Percentiles rank a stretch among this genome's conserved stretches.
These are phyloP conservation scores for Xanthostigma xanthostigma DNA, from an alignment of 2,888 invertebrate genomes.

Conservation along the genomic window DNA sequence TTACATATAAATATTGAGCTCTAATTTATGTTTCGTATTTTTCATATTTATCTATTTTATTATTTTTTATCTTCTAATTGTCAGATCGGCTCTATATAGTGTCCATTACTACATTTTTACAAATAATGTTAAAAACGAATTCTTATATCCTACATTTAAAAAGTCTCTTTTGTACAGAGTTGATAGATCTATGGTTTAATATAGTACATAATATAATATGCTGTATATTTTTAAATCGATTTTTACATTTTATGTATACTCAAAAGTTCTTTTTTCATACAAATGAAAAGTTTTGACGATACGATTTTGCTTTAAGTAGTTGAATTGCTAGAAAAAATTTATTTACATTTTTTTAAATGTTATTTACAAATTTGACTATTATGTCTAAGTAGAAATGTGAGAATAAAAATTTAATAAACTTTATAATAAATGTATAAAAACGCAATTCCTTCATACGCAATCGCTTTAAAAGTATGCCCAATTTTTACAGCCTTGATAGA, in stretches of 20 bases:
- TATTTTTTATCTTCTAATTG: too few species aligned
- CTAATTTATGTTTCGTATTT: too few species aligned
- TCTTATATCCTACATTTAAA: too few species aligned
- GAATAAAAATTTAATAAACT: neutral
- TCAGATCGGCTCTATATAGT: too few species aligned
- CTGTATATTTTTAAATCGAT: neutral
- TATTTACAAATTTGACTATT: neutral
- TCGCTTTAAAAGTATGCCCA: too few species aligned
- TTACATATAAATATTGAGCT: too few species aligned
- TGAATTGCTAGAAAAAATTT: neutral
- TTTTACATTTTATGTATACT: neutral
- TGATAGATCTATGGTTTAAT: neutral
- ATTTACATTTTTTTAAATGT: neutral
- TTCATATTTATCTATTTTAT: too few species aligned
- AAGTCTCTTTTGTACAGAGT: neutral
- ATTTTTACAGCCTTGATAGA: too few species aligned
- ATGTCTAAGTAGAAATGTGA: neutral
- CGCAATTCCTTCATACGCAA: too few species aligned
- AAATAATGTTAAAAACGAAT: too few species aligned
- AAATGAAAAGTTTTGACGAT: neutral
- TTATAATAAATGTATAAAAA: neutral
- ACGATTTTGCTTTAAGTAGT: neutral
- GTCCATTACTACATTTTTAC: too few species aligned
- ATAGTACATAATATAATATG: neutral
- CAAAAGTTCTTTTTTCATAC: neutral